These are phyloP conservation scores for Tychaedon coryphoeus DNA, from an alignment of 2,113 vertebrate species.

Conservation along the genomic window DNA sequence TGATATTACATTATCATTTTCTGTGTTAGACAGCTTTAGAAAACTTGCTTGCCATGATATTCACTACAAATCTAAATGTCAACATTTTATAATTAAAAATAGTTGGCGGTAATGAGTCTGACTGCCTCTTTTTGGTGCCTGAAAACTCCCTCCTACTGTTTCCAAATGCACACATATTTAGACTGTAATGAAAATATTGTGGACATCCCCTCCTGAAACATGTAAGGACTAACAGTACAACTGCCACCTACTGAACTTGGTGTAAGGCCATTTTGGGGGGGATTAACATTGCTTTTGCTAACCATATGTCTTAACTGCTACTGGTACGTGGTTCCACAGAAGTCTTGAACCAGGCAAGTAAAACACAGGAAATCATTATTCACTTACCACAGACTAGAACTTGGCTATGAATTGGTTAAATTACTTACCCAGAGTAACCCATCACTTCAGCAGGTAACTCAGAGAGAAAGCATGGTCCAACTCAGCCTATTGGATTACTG, in stretches of 20 bases:
- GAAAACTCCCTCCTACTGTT: not conserved
- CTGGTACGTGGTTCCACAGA: not conserved
- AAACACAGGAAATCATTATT: not conserved
- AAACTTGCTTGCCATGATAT: not conserved
- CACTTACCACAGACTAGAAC: not conserved
- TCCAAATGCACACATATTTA: not conserved
- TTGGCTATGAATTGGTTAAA: not conserved
- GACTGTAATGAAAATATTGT: not conserved
- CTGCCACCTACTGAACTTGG: not conserved
- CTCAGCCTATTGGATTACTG: not conserved
- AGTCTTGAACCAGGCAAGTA: not conserved
- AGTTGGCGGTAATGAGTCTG: not conserved
- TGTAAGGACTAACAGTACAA: rapidly evolving
- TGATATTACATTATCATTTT: not conserved
- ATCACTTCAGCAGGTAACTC: not conserved
- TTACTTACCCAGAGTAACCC: not conserved
- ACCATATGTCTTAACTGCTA: not conserved
- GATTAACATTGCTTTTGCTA: not conserved
- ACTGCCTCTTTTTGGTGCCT: not conserved
- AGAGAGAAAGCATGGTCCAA: not conserved
- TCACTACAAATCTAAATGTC: not conserved
- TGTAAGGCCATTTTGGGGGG: rapidly evolving
- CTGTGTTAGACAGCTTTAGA: not conserved
- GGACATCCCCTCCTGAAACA: not conserved
- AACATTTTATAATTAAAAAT: not conserved